Percentiles rank a stretch among this genome's conserved stretches.
phyloP scores from a whole-genome alignment of 2,797 vertebrate species.

The Enteromius fasciolatus region DNA sequence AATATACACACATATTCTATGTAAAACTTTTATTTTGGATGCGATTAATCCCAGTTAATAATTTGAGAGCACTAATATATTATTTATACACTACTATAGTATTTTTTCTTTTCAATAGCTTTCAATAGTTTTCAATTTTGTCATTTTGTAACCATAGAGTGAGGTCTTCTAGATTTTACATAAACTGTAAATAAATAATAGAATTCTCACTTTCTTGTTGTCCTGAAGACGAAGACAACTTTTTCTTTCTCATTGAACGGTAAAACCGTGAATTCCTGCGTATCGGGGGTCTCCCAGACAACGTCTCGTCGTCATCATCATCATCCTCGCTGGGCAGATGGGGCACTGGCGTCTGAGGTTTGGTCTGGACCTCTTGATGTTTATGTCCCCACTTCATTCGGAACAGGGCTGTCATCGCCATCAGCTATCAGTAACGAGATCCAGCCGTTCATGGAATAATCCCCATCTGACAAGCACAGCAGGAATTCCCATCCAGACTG shows the following conservation, averaged over 20 bases:
- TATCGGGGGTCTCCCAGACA: conserved; percentile 59
- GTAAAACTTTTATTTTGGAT: too few species aligned
- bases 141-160: too few species aligned
- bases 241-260: conserved; percentile 78
- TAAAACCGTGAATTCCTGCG: conserved; percentile 78
- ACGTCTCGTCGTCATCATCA: conserved; percentile 70
- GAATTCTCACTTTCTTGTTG: conserved; percentile 65
- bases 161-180: background rate
- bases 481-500: conserved; percentile 20
- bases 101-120: background rate
- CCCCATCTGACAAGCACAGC: conserved; percentile 41
- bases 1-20: background rate
- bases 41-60: too few species aligned
- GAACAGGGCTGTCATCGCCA: conserved; percentile 71
- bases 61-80: background rate
- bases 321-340: conserved; percentile 30
- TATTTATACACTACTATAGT: background rate
- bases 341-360: conserved; percentile 27
- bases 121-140: too few species aligned
- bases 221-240: conserved; percentile 49
- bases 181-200: background rate
- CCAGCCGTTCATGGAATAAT: conserved; percentile 23
- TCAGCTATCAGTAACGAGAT: conserved; percentile 17
- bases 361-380: conserved; percentile 55
- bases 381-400: conserved; percentile 70